phyloP scores from a whole-genome alignment of 2,888 invertebrate genomes.

The Crematogaster levior region DNA sequence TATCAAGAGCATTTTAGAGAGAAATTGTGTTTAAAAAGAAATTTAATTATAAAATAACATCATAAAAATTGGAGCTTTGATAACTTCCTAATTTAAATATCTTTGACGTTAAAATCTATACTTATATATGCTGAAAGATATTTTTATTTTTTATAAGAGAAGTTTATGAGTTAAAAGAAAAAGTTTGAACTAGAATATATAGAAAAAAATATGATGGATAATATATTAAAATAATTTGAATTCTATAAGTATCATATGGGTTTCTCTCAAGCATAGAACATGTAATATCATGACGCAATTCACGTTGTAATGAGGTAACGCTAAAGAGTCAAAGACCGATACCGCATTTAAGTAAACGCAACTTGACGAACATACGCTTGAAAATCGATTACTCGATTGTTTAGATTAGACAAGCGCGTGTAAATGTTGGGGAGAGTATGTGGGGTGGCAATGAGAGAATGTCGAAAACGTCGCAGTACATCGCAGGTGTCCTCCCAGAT shows the following conservation, averaged over 20 bases:
- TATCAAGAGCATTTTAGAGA: not conserved
- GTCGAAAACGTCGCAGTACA: slow-evolving; percentile 45
- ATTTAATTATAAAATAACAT: not conserved
- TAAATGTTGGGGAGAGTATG: slow-evolving; percentile 9
- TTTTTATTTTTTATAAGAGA: not conserved
- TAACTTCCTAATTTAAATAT: not conserved
- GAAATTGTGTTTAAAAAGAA: no score
- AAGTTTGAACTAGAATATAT: not conserved
- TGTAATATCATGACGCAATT: not conserved
- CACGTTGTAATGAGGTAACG: not conserved
- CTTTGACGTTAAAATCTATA: not conserved
- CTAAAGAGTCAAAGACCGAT: not conserved
- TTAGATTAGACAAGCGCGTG: slow-evolving; percentile 26
- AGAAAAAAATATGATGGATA: not conserved
- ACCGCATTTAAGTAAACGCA: not conserved
- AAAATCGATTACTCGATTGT: slow-evolving; percentile 56
- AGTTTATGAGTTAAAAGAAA: not conserved
- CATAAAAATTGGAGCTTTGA: not conserved
- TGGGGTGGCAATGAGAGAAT: slow-evolving; percentile 16
- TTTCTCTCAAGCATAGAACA: not conserved
- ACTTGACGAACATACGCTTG: not conserved
- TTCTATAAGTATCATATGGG: not conserved
- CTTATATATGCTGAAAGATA: not conserved
- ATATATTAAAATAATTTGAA: not conserved
- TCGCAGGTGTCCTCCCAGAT: slow-evolving; percentile 67